Evolutionary conservation across 2,113 vertebrate genomes (phyloP), one percentile per base, ranked within the genome.

Genomic region (Felis chaus): DNA sequence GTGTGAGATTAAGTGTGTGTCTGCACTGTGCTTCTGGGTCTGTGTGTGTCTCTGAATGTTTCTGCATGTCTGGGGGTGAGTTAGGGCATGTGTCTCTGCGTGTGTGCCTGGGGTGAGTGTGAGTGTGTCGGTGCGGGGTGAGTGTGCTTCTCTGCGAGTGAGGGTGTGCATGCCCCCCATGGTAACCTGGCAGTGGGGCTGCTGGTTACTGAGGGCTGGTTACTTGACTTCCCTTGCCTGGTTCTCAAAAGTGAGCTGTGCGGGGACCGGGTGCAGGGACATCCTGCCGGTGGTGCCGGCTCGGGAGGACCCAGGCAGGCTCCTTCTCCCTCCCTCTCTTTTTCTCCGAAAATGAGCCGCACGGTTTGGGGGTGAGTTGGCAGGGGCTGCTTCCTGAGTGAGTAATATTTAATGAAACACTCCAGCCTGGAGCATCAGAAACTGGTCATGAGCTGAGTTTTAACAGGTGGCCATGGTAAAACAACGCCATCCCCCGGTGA

Each of bases 351-450:
- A 88, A 92, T 41, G 87, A 95, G 55, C 88, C 63, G n/a, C 39
- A 41, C 33, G 31, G 79, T 91, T 90, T 81, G 57, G 95, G 92
- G 97, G 94, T 97, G 94, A 95, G 97, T 39, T 98, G 98, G 97
- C 97, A 97, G 88, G 87, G 78, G 93, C 84, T 79, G 96, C 95
- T 98, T 98, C 98, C 98, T 97, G 97, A 92, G 95, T 98, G 98
- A 98, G 98, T 97, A 98, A 97, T 96, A 93, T 91, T 98, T 98
- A 98, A 97, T 97, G 94, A 97, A 97, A 94, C 89, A 31, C 97
- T 96, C 85, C 63, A 94, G 97, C 93, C 83, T 4, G 89, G 50
- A 98, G 96, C 97, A 94, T 97, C 97, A 97, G 96, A 86, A 94
- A 86, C 95, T 50, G 95, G 93, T 96, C 96, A 96, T 96, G 96